Base-by-base conservation (phyloP, 2,888 invertebrate species). In the Pseudococcus jackbeardsleyi region DNA sequence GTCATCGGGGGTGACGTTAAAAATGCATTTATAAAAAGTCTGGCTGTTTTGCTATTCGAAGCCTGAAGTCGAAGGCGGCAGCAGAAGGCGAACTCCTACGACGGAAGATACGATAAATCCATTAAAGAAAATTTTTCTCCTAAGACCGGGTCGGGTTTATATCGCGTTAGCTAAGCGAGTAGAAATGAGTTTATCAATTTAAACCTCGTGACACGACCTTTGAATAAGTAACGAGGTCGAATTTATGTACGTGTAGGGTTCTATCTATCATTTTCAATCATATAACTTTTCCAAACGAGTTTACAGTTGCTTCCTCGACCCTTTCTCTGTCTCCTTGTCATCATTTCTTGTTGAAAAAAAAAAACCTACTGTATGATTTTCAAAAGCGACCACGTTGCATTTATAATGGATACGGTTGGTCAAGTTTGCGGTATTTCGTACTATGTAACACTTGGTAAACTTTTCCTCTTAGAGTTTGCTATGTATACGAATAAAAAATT, bases 341-440 rank as follows among this genome's bases (percentile, higher is more conserved):
- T 15, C 19, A 19, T 22, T 2, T 9, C 64, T 22, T 11, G 11
- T 22, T n/a, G n/a, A n/a, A 19, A 0, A 1, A 9, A 22, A 64
- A 64, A 64, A 19, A 19, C 54, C 15, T 4, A 15, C 48, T 50
- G 17, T 77, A 77, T 77, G 77, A 42, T 77, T 77, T 77, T 77
- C n/a, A 39, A 39, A 77, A 77, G 17, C 39, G 17, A 12, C 39
- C 64, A 64, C 77, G 77, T 77, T 82, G 42, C 46, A 82, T 82
- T 82, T 82, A 82, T 82, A 82, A 82, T 82, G 19, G 79, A 82
- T 82, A 82, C 79, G 79, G 42, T 72, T 72, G 72, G 72, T 72
- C 72, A 72, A 72, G 15, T 72, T 39, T 72, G 72, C 39, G 72
- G 72, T 72, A 33, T 64, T 59, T 59, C 19, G n/a, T 54, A 33